A percentile compares a stretch with the other conserved stretches of the same genome.
Conservation (phyloP, 1,140 invertebrate species). For the Lordiphosa clarofinis region DNA sequence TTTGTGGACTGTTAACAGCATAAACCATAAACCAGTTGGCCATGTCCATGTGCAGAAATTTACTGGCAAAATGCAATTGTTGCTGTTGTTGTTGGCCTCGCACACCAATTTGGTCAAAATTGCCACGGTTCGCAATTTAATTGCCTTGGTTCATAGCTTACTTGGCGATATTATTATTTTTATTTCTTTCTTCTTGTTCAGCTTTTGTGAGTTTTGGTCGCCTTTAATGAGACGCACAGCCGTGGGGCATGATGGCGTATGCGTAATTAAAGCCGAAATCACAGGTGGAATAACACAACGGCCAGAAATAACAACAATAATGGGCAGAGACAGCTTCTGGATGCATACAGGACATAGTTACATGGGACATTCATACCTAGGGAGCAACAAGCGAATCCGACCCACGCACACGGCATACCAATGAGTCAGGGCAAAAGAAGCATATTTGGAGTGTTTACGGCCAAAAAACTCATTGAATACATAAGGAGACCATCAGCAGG, state of each 20-base stretch:
- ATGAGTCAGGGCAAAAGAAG: conserved; percentile 7
- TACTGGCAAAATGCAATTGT: conserved; percentile 10
- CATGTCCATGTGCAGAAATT: conserved; percentile 26
- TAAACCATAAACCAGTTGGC: conserved; percentile 39
- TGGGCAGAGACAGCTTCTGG: conserved; percentile 13
- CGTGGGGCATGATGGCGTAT: conserved; percentile 47
- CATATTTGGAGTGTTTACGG: background rate
- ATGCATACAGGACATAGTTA: background rate
- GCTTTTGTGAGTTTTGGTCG: conserved; percentile 6
- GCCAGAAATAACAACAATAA: conserved; percentile 35
- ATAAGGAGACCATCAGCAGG: conserved; percentile 26
- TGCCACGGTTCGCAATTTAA: conserved; percentile 47
- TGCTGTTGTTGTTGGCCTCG: conserved; percentile 9
- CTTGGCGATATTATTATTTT: conserved; percentile 17
- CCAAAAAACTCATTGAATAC: conserved; percentile 35
- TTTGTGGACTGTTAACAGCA: no score
- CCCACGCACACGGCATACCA: conserved; percentile 23
- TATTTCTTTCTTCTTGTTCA: background rate
- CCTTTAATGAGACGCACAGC: conserved; percentile 49
- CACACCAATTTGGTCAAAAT: conserved; percentile 55
- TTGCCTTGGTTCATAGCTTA: conserved; percentile 43
- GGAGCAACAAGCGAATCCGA: conserved; percentile 30
- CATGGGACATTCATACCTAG: background rate
- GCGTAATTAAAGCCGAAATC: conserved; percentile 62
- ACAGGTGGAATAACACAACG: conserved; percentile 33